These are phyloP conservation scores for Pholis gunnellus DNA, from an alignment of 2,113 vertebrate genomes.

Conservation along the genomic window DNA sequence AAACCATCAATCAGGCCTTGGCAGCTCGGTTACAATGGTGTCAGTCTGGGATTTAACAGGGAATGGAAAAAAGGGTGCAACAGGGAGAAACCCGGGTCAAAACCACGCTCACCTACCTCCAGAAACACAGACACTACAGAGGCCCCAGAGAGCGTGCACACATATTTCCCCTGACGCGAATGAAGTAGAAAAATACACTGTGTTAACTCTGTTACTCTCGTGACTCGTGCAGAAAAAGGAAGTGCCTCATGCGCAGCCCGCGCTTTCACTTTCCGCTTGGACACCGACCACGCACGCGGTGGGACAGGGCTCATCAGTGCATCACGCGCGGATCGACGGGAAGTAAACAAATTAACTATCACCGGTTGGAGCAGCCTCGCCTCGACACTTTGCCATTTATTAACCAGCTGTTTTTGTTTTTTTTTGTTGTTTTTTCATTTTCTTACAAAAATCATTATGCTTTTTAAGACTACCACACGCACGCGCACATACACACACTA, in stretches of 20 bases:
- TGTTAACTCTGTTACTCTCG: slow-evolving; percentile 78
- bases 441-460: slow-evolving; percentile 79
- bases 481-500: slow-evolving; percentile 72
- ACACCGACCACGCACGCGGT: neutral
- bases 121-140: neutral
- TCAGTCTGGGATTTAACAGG: slow-evolving; percentile 1
- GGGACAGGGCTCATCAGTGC: slow-evolving; percentile 8
- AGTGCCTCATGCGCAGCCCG: slow-evolving; percentile 50
- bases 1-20: slow-evolving; percentile 51
- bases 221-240: slow-evolving; percentile 67
- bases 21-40: slow-evolving; percentile 36
- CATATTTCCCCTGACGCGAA: neutral
- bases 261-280: slow-evolving; percentile 28
- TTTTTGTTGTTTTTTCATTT: slow-evolving; percentile 60
- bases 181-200: slow-evolving; percentile 1
- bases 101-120: neutral
- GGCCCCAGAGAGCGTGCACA: neutral
- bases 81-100: neutral
- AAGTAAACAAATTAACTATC: slow-evolving; percentile 50
- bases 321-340: slow-evolving; percentile 22
- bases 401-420: slow-evolving; percentile 71
- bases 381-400: slow-evolving; percentile 61
- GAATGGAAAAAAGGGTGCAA: neutral
- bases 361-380: slow-evolving; percentile 50
- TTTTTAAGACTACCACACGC: slow-evolving; percentile 81